phyloP scores from a whole-genome alignment of 2,797 vertebrate genomes.

The Anguilla obscura region DNA sequence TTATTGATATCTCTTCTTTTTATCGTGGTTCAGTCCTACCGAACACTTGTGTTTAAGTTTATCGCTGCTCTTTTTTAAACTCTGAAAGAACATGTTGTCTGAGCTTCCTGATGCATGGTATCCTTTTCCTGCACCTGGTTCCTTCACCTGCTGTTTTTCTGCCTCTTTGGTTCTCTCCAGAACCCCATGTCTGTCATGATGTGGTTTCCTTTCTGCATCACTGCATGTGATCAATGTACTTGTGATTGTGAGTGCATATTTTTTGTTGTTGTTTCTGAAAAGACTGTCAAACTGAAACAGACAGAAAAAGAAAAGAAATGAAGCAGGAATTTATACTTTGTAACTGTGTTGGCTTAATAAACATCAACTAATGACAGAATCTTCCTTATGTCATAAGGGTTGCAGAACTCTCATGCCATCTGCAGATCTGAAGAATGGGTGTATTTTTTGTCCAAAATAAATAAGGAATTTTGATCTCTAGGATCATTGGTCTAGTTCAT shows the following conservation, averaged over 20 bases:
- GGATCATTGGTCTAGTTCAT: neutral
- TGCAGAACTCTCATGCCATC: neutral
- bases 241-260: neutral
- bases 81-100: neutral
- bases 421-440: neutral
- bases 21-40: neutral
- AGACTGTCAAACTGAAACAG: neutral
- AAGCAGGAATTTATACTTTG: neutral
- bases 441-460: neutral
- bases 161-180: neutral
- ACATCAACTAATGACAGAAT: too few relatives aligned
- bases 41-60: neutral
- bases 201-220: neutral
- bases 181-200: neutral
- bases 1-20: neutral
- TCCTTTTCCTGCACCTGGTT: constrained; percentile 17
- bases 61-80: neutral
- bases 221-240: neutral
- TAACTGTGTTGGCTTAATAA: neutral
- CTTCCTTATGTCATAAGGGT: neutral
- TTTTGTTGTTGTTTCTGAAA: neutral
- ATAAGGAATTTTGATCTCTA: neutral
- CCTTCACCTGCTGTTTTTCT: neutral
- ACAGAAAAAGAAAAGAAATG: neutral
- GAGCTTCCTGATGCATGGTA: constrained; percentile 2